phyloP scores from a whole-genome alignment of 1,140 invertebrate species.

The Nomia melanderi region DNA sequence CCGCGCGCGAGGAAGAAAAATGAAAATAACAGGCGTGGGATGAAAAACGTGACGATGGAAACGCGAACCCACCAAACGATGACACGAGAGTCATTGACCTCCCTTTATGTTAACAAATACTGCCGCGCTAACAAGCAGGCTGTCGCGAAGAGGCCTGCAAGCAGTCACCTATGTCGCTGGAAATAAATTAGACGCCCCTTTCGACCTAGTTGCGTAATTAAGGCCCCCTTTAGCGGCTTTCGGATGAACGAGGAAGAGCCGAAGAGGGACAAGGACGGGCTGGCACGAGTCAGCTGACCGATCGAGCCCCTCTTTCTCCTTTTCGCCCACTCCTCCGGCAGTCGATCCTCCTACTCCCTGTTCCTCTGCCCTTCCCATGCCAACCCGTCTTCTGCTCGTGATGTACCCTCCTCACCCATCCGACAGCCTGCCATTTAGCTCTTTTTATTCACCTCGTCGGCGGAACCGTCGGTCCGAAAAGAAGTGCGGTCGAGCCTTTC shows the following conservation, averaged over 20 bases:
- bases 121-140: slow-evolving; percentile 72
- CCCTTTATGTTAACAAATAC: slow-evolving; percentile 74
- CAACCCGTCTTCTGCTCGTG: neutral
- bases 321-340: neutral
- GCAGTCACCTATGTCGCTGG: slow-evolving; percentile 73
- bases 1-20: neutral
- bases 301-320: slow-evolving; percentile 36
- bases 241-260: slow-evolving; percentile 64
- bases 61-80: slow-evolving; percentile 60
- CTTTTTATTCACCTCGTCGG: slow-evolving; percentile 12
- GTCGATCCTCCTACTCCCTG: neutral
- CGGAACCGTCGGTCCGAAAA: slow-evolving; percentile 6
- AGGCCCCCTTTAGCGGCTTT: slow-evolving; percentile 70
- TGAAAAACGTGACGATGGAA: slow-evolving; percentile 41
- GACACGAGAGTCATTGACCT: slow-evolving; percentile 74
- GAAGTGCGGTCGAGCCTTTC: neutral
- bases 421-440: slow-evolving; percentile 18
- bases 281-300: slow-evolving; percentile 60
- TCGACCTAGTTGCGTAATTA: slow-evolving; percentile 80
- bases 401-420: neutral
- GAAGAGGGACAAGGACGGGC: slow-evolving; percentile 57
- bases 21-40: too few relatives aligned
- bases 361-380: neutral
- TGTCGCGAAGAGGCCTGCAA: slow-evolving; percentile 52
- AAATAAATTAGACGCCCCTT: slow-evolving; percentile 79